These are phyloP conservation scores for Orussus abietinus DNA, from an alignment of 1,140 invertebrate genomes.

Conservation along the genomic window DNA sequence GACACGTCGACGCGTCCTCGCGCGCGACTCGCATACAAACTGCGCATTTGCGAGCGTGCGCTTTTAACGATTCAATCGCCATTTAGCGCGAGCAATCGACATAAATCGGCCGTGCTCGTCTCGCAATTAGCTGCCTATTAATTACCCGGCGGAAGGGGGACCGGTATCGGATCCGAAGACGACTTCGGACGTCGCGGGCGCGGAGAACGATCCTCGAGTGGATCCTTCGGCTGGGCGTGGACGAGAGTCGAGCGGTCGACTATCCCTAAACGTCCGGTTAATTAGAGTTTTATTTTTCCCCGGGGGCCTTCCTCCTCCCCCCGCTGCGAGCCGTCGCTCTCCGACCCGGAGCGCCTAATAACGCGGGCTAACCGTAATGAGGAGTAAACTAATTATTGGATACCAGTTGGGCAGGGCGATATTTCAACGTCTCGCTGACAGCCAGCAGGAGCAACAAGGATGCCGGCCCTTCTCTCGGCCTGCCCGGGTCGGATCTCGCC, in stretches of 20 bases:
- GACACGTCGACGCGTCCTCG: too few species aligned
- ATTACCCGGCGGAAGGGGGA: too few species aligned
- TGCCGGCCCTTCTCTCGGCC: neutral
- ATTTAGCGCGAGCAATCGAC: too few species aligned
- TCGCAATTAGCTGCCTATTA: neutral
- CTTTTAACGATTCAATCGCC: too few species aligned
- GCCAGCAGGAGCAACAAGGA: slow-evolving; percentile 19
- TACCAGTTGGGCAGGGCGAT: slow-evolving; percentile 46
- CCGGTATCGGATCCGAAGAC: too few species aligned
- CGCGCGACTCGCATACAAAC: too few species aligned
- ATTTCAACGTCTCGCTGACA: slow-evolving; percentile 49
- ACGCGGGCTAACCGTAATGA: slow-evolving; percentile 46
- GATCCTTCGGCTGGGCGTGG: too few species aligned
- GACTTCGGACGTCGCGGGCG: too few species aligned
- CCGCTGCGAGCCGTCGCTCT: slow-evolving; percentile 24
- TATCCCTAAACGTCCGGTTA: slow-evolving; percentile 45
- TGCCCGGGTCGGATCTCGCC: too few species aligned
- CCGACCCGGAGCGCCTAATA: slow-evolving; percentile 34
- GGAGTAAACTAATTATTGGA: slow-evolving; percentile 53
- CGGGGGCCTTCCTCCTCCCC: neutral
- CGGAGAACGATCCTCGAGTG: too few species aligned
- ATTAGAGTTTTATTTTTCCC: slow-evolving; percentile 36
- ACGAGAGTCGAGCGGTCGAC: slow-evolving; percentile 26
- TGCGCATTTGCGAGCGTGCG: too few species aligned
- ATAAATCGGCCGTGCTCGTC: slow-evolving; percentile 1